Evolutionary conservation across 2,797 vertebrate genomes (phyloP), one percentile per base, ranked within the genome.

Genomic region (Halcyon chelicuti): DNA sequence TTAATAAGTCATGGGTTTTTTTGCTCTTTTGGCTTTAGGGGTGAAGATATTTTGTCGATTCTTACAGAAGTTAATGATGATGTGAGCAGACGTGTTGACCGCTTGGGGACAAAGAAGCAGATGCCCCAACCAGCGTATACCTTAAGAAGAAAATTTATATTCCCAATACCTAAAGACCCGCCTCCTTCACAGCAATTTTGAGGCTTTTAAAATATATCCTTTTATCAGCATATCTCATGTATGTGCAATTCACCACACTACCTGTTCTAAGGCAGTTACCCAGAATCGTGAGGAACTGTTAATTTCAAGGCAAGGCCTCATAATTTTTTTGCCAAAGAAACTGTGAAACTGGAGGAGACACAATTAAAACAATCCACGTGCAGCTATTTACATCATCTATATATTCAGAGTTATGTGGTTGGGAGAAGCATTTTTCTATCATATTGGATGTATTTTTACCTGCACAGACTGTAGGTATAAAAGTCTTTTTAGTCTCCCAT

Each of bases 1-100:
- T 40, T 70, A 88, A 57, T 44, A 74, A 72, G 7, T 55, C 1
- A 2, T 29, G 12, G 21, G 52, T 55, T 37, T 4, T 35, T 84
- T 70, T 76, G 18, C 74, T 94, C 9, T 80, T 93, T 78, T 96
- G 61, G 82, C 33, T 93, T 26, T 95, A 99, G 99, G 11, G 44
- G 86, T 25, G 40, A 42, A 78, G 99, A 99, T 94, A 98, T 99
- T 71, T 78, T 99, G 91, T 98, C 98, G 2, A 99, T 99, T 94
- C 98, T 99, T 92, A 99, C 99, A 9, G 95, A 98, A 81, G 99
- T 99, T 94, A 99, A 99, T 60, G 67, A 95, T 15, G 99, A 99
- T 29, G 99, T 99, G 54, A 98, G 99, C 88, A 78, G 20, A 73
- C 98, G 88, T 91, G 92, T 68, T 2, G 96, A 95, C 70, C 0